phyloP scores from a whole-genome alignment of 2,113 vertebrate species.

The Pachypanchax playfairii region DNA sequence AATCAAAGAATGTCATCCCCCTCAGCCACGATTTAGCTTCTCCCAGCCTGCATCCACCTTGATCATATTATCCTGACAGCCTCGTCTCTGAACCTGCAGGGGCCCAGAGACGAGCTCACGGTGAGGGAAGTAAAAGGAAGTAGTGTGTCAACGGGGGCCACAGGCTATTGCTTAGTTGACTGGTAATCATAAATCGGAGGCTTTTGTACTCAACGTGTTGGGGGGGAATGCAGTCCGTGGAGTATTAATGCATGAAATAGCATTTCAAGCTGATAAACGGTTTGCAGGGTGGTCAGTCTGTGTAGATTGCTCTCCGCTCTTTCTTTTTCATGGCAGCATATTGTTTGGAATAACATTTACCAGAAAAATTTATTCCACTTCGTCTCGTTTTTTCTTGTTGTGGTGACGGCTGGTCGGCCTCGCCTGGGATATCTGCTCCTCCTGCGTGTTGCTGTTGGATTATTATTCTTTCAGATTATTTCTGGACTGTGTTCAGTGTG shows the following conservation, averaged over 20 bases:
- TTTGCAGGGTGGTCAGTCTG: constrained; percentile 63
- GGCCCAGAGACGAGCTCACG: constrained; percentile 81
- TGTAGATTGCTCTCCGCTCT: constrained; percentile 66
- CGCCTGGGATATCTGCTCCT: constrained; percentile 42
- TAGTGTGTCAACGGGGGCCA: constrained; percentile 62
- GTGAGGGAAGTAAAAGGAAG: constrained; percentile 59
- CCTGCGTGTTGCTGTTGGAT: constrained; percentile 39
- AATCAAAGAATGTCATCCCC: constrained; percentile 96
- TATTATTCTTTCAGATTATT: constrained; percentile 64
- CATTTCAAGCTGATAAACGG: constrained; percentile 81
- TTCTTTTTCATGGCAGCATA: constrained; percentile 60
- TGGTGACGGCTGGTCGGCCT: constrained; percentile 33
- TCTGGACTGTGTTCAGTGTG: constrained; percentile 46
- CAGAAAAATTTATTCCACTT: constrained; percentile 69
- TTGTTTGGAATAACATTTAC: constrained; percentile 79
- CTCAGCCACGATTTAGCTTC: constrained; percentile 90
- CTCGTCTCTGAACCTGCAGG: constrained; percentile 87
- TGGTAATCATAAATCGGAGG: constrained; percentile 79
- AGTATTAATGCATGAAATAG: constrained; percentile 84
- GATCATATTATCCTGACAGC: constrained; percentile 93
- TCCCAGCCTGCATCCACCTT: constrained; percentile 91
- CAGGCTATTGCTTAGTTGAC: constrained; percentile 75
- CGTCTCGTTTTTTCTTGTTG: constrained; percentile 57
- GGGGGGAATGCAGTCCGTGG: constrained; percentile 66
- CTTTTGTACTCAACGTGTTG: constrained; percentile 66